phyloP scores from a whole-genome alignment of 2,888 invertebrate genomes.

The Dryadula phaetusa region DNA sequence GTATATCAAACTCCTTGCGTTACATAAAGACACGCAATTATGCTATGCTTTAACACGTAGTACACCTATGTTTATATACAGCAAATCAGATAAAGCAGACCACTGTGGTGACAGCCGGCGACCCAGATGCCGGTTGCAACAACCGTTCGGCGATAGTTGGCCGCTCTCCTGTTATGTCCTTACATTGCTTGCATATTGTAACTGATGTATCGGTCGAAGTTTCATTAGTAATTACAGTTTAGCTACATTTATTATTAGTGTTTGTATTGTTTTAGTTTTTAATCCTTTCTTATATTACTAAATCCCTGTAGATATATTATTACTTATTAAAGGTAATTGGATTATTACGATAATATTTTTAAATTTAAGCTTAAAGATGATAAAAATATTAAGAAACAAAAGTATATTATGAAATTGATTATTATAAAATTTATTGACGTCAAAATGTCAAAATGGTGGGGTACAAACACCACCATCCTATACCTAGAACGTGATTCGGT shows the following conservation, averaged over 20 bases:
- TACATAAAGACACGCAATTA: conserved; percentile 4
- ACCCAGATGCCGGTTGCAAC: conserved; percentile 55
- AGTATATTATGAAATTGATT: too few species aligned
- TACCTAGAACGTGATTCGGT: background rate
- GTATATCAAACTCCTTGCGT: background rate
- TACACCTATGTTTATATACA: conserved; percentile 36
- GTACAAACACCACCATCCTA: background rate
- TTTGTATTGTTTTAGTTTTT: background rate
- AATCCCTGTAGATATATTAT: too few species aligned
- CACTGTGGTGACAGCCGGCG: conserved; percentile 52
- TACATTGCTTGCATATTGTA: conserved; percentile 24
- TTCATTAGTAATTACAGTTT: conserved; percentile 9
- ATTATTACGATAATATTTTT: too few species aligned
- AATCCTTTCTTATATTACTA: background rate
- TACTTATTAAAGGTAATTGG: too few species aligned
- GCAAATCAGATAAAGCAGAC: conserved; percentile 53
- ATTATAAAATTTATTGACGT: too few species aligned
- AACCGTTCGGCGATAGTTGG: conserved; percentile 49
- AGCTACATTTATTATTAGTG: background rate
- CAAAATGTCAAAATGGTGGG: too few species aligned
- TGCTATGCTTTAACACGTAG: conserved; percentile 2
- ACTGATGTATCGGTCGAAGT: conserved; percentile 10
- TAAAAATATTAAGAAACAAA: too few species aligned
- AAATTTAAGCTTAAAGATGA: too few species aligned
- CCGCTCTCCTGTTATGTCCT: conserved; percentile 45